Base-by-base conservation (phyloP, 2,797 vertebrate genomes). In the Tokudaia tokunoshimensis region DNA sequence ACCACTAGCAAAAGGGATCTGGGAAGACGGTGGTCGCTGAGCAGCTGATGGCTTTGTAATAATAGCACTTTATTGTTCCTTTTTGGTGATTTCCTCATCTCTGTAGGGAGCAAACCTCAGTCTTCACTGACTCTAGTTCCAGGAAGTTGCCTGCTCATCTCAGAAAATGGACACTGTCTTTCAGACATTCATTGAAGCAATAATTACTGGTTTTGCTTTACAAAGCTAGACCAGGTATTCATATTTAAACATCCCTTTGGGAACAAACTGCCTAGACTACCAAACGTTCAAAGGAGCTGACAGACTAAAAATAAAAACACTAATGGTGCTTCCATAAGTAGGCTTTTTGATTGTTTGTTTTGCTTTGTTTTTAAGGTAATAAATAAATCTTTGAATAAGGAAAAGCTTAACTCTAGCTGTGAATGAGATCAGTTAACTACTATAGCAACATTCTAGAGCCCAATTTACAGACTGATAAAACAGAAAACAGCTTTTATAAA, bases 171-270 rank as follows among this genome's bases (percentile, higher is more conserved):
- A 92, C 47, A 78, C 76, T 7, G 75, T 76, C 78, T 31, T 82
- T 93, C 67, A 55, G 86, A 52, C 94, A 79, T 92, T 85, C 94
- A 94, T 0, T 50, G 37, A 92, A 89, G 94, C 94, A 82, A 34
- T 44, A 91, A 95, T 50, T 76, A 81, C 1, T 88, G 20, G 22
- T 84, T 96, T 57, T 86, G 57, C 74, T 95, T 94, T 61, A 50
- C 26, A 74, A 92, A 37, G 55, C 75, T 81, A 55, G 47, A 95
- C 78, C 1, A 55, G n/a, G 26, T 76, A 70, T 93, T 96, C 89
- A 82, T 93, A 95, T 86, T 93, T 87, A 65, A 96, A 80, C 34
- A 82, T 67, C 12, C 7, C 24, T 79, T 92, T 74, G 29, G 47
- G 44, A 52, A 94, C 80, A 52, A 94, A 92, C 5, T 50, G 85